phyloP scores from a whole-genome alignment of 2,113 vertebrate genomes.

The Triplophysa siluroides region DNA sequence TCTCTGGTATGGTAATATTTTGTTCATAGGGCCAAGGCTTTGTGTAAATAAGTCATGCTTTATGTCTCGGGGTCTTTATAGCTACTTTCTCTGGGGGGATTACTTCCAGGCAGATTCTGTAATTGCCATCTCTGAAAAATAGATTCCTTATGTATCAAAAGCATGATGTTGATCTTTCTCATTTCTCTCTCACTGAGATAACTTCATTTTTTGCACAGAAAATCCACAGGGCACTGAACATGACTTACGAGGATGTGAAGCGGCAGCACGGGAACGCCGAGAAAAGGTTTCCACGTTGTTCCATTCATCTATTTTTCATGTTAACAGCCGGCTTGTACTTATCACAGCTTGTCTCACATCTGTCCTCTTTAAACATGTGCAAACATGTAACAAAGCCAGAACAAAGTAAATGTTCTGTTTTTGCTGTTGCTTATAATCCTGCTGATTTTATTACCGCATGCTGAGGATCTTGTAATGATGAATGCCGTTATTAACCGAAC shows the following conservation, averaged over 20 bases:
- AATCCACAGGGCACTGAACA: slow-evolving; percentile 89
- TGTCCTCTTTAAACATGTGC: not conserved
- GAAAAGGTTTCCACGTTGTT: slow-evolving; percentile 70
- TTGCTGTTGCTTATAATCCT: not conserved
- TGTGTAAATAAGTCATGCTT: slow-evolving; percentile 17
- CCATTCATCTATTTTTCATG: not conserved
- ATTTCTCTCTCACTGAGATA: slow-evolving; percentile 18
- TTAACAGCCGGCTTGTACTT: not conserved
- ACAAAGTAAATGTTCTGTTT: not conserved
- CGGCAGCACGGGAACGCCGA: slow-evolving; percentile 66
- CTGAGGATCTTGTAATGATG: not conserved
- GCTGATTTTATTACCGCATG: not conserved
- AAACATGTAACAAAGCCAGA: not conserved
- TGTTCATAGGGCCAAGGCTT: not conserved
- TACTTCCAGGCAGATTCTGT: slow-evolving; percentile 8
- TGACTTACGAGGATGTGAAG: slow-evolving; percentile 71
- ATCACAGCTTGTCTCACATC: not conserved
- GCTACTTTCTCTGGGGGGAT: slow-evolving; percentile 18
- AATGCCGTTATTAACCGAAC: not conserved
- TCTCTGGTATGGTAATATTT: too few species aligned
- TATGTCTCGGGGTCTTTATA: slow-evolving; percentile 16
- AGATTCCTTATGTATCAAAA: slow-evolving; percentile 31
- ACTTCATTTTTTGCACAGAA: slow-evolving; percentile 72
- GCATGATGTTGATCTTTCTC: slow-evolving; percentile 10
- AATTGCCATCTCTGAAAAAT: slow-evolving; percentile 29